A percentile compares a stretch with the other conserved stretches of the same genome.
These are phyloP conservation scores for Drosophila lacicola DNA, from an alignment of 2,888 invertebrate genomes.

Conservation along the genomic window DNA sequence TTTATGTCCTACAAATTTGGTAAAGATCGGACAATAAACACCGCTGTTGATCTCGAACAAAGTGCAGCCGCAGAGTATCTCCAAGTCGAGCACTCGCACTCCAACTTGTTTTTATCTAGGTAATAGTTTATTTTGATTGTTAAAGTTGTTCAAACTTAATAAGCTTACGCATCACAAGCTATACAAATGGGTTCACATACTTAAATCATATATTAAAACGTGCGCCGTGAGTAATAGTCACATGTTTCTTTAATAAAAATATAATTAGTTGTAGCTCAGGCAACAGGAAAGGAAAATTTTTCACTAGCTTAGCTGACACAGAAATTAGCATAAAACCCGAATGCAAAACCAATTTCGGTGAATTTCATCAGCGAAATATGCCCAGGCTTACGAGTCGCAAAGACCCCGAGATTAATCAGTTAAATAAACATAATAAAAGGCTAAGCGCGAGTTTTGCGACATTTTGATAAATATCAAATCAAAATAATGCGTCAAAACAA, in stretches of 20 bases:
- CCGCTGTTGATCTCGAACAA: no score
- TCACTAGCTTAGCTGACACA: constrained; percentile 49
- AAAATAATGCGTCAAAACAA: constrained; percentile 79
- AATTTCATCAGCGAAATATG: constrained; percentile 35
- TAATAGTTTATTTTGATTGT: background rate
- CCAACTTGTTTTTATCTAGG: background rate
- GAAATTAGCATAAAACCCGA: constrained; percentile 60
- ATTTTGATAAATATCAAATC: constrained; percentile 80
- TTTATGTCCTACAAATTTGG: no score
- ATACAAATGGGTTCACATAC: constrained; percentile 2
- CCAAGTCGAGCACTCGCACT: background rate
- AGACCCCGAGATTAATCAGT: constrained; percentile 66
- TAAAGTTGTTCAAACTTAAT: background rate
- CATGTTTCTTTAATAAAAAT: constrained; percentile 28
- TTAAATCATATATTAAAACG: constrained; percentile 2
- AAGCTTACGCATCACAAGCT: background rate
- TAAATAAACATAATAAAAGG: constrained; percentile 77
- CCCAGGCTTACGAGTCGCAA: constrained; percentile 8
- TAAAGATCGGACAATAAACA: no score
- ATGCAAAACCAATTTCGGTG: constrained; percentile 43
- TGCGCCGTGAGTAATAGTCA: constrained; percentile 29
- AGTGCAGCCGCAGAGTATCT: no score
- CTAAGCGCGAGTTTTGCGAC: constrained; percentile 73
- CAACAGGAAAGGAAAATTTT: constrained; percentile 60
- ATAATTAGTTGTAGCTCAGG: constrained; percentile 24